phyloP scores from a whole-genome alignment of 2,113 vertebrate genomes.

The Urocitellus parryii region DNA sequence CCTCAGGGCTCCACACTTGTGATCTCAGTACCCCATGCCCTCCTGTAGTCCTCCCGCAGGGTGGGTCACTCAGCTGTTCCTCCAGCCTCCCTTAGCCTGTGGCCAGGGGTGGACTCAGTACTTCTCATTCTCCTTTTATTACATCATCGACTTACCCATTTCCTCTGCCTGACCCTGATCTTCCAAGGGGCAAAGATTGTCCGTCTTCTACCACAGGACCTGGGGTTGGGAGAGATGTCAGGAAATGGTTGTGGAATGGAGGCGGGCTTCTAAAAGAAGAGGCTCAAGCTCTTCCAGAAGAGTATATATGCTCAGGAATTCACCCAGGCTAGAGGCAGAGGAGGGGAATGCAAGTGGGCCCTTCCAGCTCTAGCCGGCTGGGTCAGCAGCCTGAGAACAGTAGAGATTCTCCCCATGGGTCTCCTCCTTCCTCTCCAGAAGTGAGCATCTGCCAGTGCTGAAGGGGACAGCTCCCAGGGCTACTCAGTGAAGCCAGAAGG shows the following conservation, averaged over 20 bases:
- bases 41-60: background rate
- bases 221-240: background rate
- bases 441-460: constrained; percentile 59
- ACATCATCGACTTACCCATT: background rate
- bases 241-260: background rate
- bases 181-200: background rate
- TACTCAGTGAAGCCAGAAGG: rapidly evolving
- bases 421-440: background rate
- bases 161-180: background rate
- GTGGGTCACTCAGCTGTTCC: background rate
- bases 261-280: background rate
- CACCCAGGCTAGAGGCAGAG: background rate
- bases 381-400: background rate
- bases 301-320: background rate
- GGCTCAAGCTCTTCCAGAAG: background rate
- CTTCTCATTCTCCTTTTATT: background rate
- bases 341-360: background rate
- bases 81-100: background rate
- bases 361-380: background rate
- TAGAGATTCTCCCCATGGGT: background rate
- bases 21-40: background rate
- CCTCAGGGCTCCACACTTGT: background rate
- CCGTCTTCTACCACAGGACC: background rate
- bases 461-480: constrained; percentile 73
- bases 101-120: background rate